Conservation (phyloP, 2,113 vertebrate species). For the Brachyistius frenatus region DNA sequence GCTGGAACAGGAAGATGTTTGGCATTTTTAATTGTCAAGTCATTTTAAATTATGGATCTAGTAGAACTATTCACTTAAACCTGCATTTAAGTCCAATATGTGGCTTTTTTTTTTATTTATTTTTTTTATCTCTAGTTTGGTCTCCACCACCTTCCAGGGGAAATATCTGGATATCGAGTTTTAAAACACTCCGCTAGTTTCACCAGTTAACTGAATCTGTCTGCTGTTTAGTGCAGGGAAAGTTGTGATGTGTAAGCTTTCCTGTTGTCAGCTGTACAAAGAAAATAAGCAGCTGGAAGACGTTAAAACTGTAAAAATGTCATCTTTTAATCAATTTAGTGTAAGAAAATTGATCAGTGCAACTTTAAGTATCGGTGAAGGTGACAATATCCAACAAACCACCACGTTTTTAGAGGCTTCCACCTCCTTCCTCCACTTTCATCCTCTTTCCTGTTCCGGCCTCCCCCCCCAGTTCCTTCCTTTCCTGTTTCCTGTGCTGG, state of each 20-base stretch:
- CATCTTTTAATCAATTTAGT: background rate
- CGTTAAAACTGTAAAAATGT: too few relatives aligned
- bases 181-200: background rate
- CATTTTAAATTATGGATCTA: background rate
- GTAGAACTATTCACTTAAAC: background rate
- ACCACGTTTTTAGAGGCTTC: constrained; percentile 13
- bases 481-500: constrained; percentile 42
- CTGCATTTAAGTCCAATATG: background rate
- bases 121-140: too few relatives aligned
- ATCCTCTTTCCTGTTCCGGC: constrained; percentile 47
- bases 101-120: too few relatives aligned
- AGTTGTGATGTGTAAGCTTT: too few relatives aligned
- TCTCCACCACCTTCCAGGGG: background rate
- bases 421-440: constrained; percentile 44
- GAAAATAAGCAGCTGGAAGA: background rate
- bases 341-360: background rate
- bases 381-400: background rate
- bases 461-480: constrained; percentile 48
- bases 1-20: too few relatives aligned
- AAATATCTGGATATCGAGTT: background rate
- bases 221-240: background rate
- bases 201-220: background rate
- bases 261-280: background rate
- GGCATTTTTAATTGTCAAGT: too few relatives aligned
- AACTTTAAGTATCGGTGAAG: constrained; percentile 8